Percentiles rank a stretch among this genome's conserved stretches.
These are phyloP conservation scores for Doryteuthis pealeii DNA, from an alignment of 1,140 invertebrate species.

Conservation along the genomic window DNA sequence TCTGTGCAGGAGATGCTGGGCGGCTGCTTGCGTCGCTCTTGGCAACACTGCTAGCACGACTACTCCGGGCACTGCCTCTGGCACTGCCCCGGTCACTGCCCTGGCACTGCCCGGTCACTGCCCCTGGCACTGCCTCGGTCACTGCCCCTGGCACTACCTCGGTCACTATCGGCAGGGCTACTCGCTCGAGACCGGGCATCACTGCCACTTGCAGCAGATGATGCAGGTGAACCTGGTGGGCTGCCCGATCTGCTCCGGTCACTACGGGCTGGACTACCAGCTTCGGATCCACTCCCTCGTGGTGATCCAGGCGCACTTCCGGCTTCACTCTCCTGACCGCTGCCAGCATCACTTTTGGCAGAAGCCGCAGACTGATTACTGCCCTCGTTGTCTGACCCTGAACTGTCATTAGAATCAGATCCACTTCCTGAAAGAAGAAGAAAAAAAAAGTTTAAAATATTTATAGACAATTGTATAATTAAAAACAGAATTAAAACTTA, in stretches of 20 bases:
- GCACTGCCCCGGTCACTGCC: constrained; percentile 24
- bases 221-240: constrained; percentile 21
- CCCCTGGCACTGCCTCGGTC: constrained; percentile 16
- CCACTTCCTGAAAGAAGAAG: constrained; percentile 5
- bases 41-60: constrained; percentile 19
- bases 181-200: constrained; percentile 2
- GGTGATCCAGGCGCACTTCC: constrained; percentile 2
- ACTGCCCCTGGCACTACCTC: constrained; percentile 20
- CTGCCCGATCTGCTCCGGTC: constrained; percentile 19
- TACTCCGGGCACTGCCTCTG: constrained; percentile 18
- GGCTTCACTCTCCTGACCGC: constrained; percentile 9
- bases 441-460: neutral
- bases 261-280: constrained; percentile 22
- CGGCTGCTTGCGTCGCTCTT: neutral
- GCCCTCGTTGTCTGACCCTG: constrained; percentile 11
- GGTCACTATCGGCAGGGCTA: constrained; percentile 16
- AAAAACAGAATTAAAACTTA: too few species aligned
- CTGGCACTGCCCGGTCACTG: constrained; percentile 20
- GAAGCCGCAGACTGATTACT: constrained; percentile 12
- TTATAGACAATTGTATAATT: too few species aligned
- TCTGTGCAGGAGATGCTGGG: constrained; percentile 20
- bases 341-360: constrained; percentile 15
- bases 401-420: neutral
- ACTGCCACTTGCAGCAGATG: constrained; percentile 8
- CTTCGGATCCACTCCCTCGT: neutral